Base-by-base conservation (phyloP, 2,888 invertebrate genomes). In the Miltochrista miniata region DNA sequence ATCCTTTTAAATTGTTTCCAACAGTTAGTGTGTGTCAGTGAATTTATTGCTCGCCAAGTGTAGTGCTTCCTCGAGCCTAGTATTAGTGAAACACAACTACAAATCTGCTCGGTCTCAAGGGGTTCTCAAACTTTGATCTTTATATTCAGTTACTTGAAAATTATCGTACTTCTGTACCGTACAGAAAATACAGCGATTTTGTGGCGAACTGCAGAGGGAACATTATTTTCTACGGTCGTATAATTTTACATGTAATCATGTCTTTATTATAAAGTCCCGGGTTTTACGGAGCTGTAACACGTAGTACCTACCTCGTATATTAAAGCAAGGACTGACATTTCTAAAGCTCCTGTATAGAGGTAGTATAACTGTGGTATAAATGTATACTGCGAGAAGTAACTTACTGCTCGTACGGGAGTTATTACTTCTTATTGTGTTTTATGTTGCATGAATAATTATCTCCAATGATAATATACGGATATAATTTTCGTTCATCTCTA, bases 251-350 rank as follows among this genome's bases (percentile, higher is more conserved):
- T 48, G 48, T 43, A 43, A 24, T 38, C 43, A 38, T 43, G n/a
- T 38, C 24, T 42, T 43, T 48, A 48, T 43, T 48, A 43, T 43
- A 48, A 48, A 48, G 36, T 43, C n/a, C 43, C 14, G 33, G 43
- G 8, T 48, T 48, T 38, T 37, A 31, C 14, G 44, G 39, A 35
- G 44, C 35, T 36, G 34, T 44, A 39, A 48, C 35, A 47, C 40
- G 40, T 38, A 36, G n/a, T 30, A 34, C 18, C 18, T 24, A 4
- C 18, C 18, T 24, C 18, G 12, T 38, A 38, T 43, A 12, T 41
- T 43, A 42, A 39, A 24, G 35, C 35, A 24, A 24, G 13, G 13
- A 13, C 33, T 7, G 30, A 18, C 9, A 7, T 31, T 24, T 24
- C 18, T 4, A 24, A 24, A 29, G 11, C 15, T 39, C 29, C 14